Conservation (phyloP, 2,113 vertebrate species). For the Diadophis punctatus region DNA sequence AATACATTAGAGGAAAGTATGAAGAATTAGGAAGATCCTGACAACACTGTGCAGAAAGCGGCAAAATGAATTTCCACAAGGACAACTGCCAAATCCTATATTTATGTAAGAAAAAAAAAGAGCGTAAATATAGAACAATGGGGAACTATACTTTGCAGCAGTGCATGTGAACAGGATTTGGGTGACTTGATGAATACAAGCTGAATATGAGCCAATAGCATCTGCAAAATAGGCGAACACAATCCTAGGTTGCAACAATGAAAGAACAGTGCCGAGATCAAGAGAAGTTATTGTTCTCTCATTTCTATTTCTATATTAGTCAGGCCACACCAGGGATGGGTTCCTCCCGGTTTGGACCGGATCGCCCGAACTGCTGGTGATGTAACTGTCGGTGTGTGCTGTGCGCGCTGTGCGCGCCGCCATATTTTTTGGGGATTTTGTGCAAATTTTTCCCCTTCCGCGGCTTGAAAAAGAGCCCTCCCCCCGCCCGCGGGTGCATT, state of each 20-base stretch:
- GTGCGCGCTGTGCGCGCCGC: no score
- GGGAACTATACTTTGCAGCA: neutral
- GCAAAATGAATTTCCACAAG: neutral
- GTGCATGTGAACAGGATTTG: neutral
- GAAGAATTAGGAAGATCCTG: neutral
- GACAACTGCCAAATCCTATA: neutral
- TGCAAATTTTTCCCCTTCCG: no score
- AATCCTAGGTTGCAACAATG: neutral
- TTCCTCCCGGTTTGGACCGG: no score
- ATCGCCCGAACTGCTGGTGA: no score
- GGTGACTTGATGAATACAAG: neutral
- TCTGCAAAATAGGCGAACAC: neutral
- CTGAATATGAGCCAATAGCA: neutral
- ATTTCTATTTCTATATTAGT: neutral
- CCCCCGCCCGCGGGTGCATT: no score
- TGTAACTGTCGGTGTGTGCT: no score
- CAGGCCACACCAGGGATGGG: neutral
- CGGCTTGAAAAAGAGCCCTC: no score
- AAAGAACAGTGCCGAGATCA: neutral
- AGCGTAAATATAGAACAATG: neutral
- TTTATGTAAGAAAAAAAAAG: neutral
- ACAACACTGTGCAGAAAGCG: neutral
- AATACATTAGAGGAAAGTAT: neutral
- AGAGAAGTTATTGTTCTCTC: neutral
- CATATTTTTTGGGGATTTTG: no score